Percentiles rank a stretch among this genome's conserved stretches.
phyloP scores from a whole-genome alignment of 2,113 vertebrate species.

The Egretta garzetta region DNA sequence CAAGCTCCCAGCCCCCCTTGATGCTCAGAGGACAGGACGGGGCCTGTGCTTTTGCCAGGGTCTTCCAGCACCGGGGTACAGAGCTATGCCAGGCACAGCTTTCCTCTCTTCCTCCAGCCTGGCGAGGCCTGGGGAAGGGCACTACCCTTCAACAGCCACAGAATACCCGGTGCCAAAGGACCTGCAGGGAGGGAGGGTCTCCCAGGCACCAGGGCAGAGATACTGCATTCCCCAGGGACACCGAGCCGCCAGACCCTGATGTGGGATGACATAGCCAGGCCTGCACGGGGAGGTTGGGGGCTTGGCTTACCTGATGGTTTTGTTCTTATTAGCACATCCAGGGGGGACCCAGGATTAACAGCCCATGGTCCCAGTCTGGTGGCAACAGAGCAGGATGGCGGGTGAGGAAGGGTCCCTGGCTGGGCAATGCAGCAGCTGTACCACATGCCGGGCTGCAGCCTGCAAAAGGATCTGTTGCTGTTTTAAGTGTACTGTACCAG shows the following conservation, averaged over 20 bases:
- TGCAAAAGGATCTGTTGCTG: not conserved
- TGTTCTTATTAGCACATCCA: not conserved
- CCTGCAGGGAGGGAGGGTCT: not conserved
- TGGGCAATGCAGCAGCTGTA: not conserved
- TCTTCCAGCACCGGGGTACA: not conserved
- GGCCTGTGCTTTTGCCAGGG: not conserved
- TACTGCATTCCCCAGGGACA: rapidly evolving
- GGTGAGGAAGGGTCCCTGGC: not conserved
- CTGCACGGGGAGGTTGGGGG: not conserved
- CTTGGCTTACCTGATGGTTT: not conserved
- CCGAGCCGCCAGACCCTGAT: rapidly evolving
- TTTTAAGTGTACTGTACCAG: not conserved
- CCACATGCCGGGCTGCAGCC: not conserved
- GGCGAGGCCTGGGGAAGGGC: rapidly evolving
- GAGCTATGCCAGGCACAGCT: not conserved
- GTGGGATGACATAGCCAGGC: rapidly evolving
- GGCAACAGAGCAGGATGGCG: not conserved
- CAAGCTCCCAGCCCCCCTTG: not conserved
- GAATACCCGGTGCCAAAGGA: not conserved
- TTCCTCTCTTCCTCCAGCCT: not conserved
- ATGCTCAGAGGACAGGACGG: not conserved
- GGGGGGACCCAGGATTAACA: not conserved
- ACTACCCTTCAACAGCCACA: not conserved
- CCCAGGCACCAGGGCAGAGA: not conserved
- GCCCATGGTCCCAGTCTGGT: not conserved